Evolutionary conservation across 1,140 invertebrate genomes (phyloP), one percentile per base, ranked within the genome.

Genomic region (Pseudomyrmex concolor): DNA sequence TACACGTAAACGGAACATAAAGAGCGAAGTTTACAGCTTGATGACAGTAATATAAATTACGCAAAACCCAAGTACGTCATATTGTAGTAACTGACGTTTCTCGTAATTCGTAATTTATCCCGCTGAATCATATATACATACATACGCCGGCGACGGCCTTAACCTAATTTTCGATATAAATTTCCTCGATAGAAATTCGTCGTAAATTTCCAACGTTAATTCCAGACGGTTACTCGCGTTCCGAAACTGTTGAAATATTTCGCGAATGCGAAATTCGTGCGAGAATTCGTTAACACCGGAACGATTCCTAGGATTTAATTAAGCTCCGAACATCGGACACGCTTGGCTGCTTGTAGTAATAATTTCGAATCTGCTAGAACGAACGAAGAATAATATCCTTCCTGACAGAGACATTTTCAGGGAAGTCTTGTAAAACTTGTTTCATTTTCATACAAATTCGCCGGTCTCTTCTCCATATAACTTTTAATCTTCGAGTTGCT

Each of bases 251-350:
- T 54, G 64, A 87, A 87, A 80, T 78, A 88, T 87, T 85, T 77
- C 54, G 70, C 83, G 76, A 81, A 87, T 74, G 85, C 54, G 72
- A 74, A 74, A 74, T 74, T 50, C 74, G 68, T 71, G 55, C 50
- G 68, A 60, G 60, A 88, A 87, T 84, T 87, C 74, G 84, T 88
- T 88, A 88, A 84, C 86, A 87, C 63, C 57, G 73, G 48, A 71
- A 86, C 85, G 66, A 88, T 81, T 87, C 86, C 74, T 68, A 84
- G 84, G 77, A 88, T 88, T 88, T 85, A 88, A 88, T 88, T 88
- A 88, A 87, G 76, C 86, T 59, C 76, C 86, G 85, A 82, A 76
- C 64, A 87, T 87, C 76, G 83, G 83, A 81, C 74, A 88, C 85
- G 85, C 68, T 83, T 66, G 86, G 86, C 64, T 88, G 76, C 85